Conservation (phyloP, 2,797 vertebrate genomes). For the Myripristis jacobus region DNA sequence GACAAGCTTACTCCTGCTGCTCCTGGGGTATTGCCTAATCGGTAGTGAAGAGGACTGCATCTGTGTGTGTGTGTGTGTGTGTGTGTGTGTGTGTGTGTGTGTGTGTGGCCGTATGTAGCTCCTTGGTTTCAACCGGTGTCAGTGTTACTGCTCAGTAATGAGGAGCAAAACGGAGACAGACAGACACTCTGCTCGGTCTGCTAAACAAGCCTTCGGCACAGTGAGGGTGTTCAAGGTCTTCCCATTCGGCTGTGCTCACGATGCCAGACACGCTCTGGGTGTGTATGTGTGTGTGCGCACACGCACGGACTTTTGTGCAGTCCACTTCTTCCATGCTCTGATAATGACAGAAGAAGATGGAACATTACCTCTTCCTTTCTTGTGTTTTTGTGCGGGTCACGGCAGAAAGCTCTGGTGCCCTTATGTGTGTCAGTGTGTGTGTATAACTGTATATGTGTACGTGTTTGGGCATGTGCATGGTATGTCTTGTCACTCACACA, state of each 20-base stretch:
- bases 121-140: slow-evolving; percentile 33
- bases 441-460: neutral
- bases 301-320: slow-evolving; percentile 31
- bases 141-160: slow-evolving; percentile 60
- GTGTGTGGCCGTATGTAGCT: neutral
- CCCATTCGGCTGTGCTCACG: slow-evolving; percentile 30
- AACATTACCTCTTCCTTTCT: slow-evolving; percentile 52
- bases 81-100: no score
- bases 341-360: slow-evolving; percentile 57
- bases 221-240: slow-evolving; percentile 59
- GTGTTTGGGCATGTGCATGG: neutral
- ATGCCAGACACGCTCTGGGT: slow-evolving; percentile 53
- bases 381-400: slow-evolving; percentile 31
- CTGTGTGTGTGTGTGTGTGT: slow-evolving; percentile 3
- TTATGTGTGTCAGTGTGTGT: slow-evolving; percentile 2
- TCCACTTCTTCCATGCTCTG: slow-evolving; percentile 34
- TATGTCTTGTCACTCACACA: slow-evolving; percentile 7
- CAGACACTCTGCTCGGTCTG: slow-evolving; percentile 43
- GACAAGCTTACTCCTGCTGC: slow-evolving; percentile 17
- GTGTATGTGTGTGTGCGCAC: slow-evolving; percentile 1
- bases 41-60: slow-evolving; percentile 7
- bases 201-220: slow-evolving; percentile 63
- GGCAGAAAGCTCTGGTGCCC: slow-evolving; percentile 2
- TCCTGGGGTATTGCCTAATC: slow-evolving; percentile 27
- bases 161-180: slow-evolving; percentile 53